These are phyloP conservation scores for Barnardius zonarius DNA, from an alignment of 2,113 vertebrate species.

Conservation along the genomic window DNA sequence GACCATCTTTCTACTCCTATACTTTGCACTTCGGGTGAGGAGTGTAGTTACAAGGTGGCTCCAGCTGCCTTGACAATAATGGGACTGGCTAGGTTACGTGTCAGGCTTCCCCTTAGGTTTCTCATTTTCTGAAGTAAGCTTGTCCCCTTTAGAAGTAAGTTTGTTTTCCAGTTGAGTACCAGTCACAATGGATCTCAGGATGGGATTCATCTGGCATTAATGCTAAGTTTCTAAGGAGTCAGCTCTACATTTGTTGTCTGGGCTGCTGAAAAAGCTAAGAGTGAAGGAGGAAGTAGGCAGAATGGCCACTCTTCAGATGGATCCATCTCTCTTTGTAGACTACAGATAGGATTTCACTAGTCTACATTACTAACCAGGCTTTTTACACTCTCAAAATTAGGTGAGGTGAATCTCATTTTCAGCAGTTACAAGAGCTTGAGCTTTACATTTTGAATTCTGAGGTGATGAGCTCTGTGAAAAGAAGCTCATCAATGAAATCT, in stretches of 20 bases:
- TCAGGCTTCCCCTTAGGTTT: neutral
- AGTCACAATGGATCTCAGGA: neutral
- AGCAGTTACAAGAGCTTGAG: neutral
- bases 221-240: neutral
- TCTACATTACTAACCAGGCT: neutral
- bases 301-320: neutral
- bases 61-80: neutral
- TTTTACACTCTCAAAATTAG: neutral
- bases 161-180: neutral
- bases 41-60: neutral
- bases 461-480: constrained; percentile 12
- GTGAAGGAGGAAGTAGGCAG: neutral
- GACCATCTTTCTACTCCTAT: neutral
- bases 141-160: neutral
- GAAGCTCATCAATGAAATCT: neutral
- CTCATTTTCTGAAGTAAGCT: neutral
- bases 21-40: neutral
- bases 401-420: constrained; percentile 1
- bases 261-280: neutral
- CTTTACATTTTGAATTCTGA: constrained; percentile 10
- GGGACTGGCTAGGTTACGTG: neutral
- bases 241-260: neutral
- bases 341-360: neutral
- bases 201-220: neutral
- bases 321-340: neutral